Conservation (phyloP, 2,888 invertebrate genomes). For the Vesta saturnalis region DNA sequence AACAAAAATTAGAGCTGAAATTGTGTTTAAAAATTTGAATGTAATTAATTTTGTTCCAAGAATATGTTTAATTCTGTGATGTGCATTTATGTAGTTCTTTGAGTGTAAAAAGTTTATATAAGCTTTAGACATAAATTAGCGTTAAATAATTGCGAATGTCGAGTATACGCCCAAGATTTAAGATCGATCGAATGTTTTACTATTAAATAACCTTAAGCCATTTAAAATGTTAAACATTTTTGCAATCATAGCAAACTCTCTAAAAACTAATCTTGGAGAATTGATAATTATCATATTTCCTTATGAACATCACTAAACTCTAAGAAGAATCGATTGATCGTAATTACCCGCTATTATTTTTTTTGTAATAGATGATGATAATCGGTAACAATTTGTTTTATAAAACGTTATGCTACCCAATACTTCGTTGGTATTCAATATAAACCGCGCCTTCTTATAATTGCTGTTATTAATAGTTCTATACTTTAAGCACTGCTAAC, state of each 20-base stretch:
- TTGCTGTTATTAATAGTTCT: slow-evolving; percentile 45
- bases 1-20: too few species aligned
- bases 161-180: not conserved
- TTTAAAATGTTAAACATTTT: not conserved
- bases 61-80: too few species aligned
- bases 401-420: slow-evolving; percentile 37
- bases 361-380: not conserved
- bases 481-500: slow-evolving; percentile 39
- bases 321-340: too few species aligned
- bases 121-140: not conserved
- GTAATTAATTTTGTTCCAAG: too few species aligned
- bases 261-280: not conserved
- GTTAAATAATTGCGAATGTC: not conserved
- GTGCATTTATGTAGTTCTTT: not conserved
- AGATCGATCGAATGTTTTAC: not conserved
- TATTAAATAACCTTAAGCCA: not conserved
- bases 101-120: not conserved
- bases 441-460: slow-evolving; percentile 44
- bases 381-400: slow-evolving; percentile 14
- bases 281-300: too few species aligned
- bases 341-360: not conserved
- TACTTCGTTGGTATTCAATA: slow-evolving; percentile 37
- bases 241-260: not conserved
- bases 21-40: too few species aligned
- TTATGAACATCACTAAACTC: too few species aligned